Base-by-base conservation (phyloP, 2,113 vertebrate genomes). In the Chinchilla lanigera region DNA sequence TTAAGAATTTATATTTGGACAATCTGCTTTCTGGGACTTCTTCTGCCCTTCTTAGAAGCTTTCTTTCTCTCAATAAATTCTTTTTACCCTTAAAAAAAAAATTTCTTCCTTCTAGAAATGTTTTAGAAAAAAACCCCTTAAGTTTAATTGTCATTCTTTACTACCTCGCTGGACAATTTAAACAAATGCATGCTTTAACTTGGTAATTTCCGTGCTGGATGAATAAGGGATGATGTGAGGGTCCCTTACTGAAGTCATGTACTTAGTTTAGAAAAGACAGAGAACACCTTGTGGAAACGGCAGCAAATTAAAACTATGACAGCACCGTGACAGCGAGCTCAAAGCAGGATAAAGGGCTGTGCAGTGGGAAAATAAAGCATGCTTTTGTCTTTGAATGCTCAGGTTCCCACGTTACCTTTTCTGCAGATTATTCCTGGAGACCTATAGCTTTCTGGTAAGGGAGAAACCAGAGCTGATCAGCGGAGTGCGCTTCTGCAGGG, bases 271-370 rank as follows among this genome's bases (percentile, higher is more conserved):
- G 35, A 33, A 81, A 95, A 84, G 38, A n/a, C 3, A 65, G 56
- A 88, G 11, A 28, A 20, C 3, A n/a, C 11, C 11, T 7, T 56
- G 38, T 3, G 22, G 3, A 9, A 33, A 16, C 3, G 80, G 3
- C 63, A 83, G 54, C 16, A 83, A 14, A 87, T 60, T 1, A 54
- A 71, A 81, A 33, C 60, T 81, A 14, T 22, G 65, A 65, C 38
- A 77, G 10, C 13, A 11, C 54, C 65, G 20, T 7, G 65, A 78
- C 28, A 50, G 5, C 5, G 47, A 63, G 38, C 19, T 38, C 26
- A 17, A 2, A 56, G 5, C n/a, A 10, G 4, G 11, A 0, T 5
- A 3, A 1, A 10, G 1, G 2, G 1, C 12, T 44, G 16, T 0
- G 7, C 13, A 56, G 2, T 14, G 6, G 11, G 9, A 44, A 78